A percentile compares a stretch with the other conserved stretches of the same genome.
phyloP scores from a whole-genome alignment of 2,113 vertebrate species.

The Paramormyrops kingsleyae region DNA sequence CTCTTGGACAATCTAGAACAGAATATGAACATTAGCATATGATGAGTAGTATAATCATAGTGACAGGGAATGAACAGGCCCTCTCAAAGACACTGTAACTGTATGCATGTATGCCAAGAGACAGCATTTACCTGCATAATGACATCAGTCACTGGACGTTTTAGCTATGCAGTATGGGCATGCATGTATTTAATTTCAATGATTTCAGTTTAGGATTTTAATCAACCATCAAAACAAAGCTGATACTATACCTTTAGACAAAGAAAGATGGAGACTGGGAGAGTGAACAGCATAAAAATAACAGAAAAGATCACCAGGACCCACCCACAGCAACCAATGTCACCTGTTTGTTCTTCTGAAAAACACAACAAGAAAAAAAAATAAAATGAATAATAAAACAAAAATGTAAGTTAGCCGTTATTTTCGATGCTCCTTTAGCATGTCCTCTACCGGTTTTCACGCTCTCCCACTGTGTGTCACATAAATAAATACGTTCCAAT shows the following conservation, averaged over 20 bases:
- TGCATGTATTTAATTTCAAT: not conserved
- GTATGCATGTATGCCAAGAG: not conserved
- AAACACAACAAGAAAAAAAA: not conserved
- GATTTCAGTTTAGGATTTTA: not conserved
- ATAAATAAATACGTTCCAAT: not conserved
- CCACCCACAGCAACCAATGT: constrained; percentile 69
- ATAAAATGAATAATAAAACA: not conserved
- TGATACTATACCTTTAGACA: constrained; percentile 70
- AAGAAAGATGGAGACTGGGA: constrained; percentile 76
- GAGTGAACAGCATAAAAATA: constrained; percentile 58
- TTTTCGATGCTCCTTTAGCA: not conserved
- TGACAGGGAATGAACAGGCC: not conserved
- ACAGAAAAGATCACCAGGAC: constrained; percentile 65
- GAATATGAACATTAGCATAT: not conserved
- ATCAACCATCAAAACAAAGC: not conserved
- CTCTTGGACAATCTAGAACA: constrained; percentile 74
- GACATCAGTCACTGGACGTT: not conserved
- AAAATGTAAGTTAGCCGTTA: not conserved
- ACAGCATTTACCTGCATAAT: not conserved
- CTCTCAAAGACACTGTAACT: not conserved
- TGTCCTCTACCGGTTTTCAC: not conserved
- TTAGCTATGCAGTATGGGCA: not conserved
- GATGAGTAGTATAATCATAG: not conserved
- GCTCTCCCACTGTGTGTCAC: not conserved
- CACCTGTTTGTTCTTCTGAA: constrained; percentile 53